Base-by-base conservation (phyloP, 2,797 vertebrate genomes). In the Darevskia nairensis region DNA sequence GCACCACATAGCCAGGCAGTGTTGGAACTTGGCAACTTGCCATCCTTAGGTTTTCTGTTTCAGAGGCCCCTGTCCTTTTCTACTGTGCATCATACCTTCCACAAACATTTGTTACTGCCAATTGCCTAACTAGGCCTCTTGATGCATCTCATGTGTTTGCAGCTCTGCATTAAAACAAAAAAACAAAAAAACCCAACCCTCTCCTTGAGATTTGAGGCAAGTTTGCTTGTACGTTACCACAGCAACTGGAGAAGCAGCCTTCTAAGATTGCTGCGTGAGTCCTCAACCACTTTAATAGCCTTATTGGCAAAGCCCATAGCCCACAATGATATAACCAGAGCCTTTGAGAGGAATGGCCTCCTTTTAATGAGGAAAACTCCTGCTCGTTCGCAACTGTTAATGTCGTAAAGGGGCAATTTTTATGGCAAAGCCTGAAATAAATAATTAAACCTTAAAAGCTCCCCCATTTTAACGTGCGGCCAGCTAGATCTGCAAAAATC, bases 151-250 rank as follows among this genome's bases (percentile, higher is more conserved):
- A 66, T 44, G 86, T n/a, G 39, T 50, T 74, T 75, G 59, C 82
- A 39, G 71, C 81, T 75, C 61, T 29, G 84, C 27, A 61, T 79
- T 78, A 32, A 0, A 87, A 90, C 59, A 68, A n/a, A 46, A 88
- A 90, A 87, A 27, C 21, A 82, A 50, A 50, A 50, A 50, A 46
- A 13, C 3, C 1, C 11, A 80, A 61, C 82, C 90, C 77, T 80
- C 86, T 85, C 93, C 88, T 86, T 88, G 87, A 95, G 94, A 88
- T 90, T 91, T 94, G 27, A 85, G 86, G 68, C 46, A 87, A 75
- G n/a, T 92, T 94, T 94, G 92, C 92, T 96, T 94, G 88, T 59
- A 0, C 72, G 95, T 97, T 96, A 91, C 95, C 92, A 89, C 91
- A 94, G 92, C 78, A 96, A 96, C 93, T 66, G 90, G 92, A 86